Percentiles rank a stretch among this genome's conserved stretches.
Conservation (phyloP, 2,888 invertebrate species). For the Papilio elwesi region DNA sequence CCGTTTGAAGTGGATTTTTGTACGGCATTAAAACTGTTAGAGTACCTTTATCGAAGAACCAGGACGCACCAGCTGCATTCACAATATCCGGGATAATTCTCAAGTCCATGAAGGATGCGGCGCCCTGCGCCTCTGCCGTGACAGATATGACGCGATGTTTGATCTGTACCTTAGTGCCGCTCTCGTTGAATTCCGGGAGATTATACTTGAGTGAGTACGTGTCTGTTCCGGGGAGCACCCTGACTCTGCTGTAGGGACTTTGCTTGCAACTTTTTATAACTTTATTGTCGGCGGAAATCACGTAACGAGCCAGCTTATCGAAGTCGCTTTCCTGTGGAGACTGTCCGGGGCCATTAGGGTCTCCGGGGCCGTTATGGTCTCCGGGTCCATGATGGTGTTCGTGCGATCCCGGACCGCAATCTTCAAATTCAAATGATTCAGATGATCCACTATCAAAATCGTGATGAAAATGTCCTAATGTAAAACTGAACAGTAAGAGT, state of each 20-base stretch:
- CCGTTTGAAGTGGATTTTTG: slow-evolving; percentile 22
- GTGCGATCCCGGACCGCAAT: too few relatives aligned
- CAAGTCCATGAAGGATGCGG: slow-evolving; percentile 28
- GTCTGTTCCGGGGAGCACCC: slow-evolving; percentile 37
- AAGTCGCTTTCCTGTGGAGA: slow-evolving; percentile 40
- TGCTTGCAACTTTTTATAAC: slow-evolving; percentile 44
- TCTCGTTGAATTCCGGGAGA: slow-evolving; percentile 41
- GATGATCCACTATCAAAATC: slow-evolving; percentile 9
- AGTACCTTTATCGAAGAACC: slow-evolving; percentile 32
- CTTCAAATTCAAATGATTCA: too few relatives aligned
- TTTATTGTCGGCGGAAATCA: slow-evolving; percentile 42
- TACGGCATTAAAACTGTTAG: slow-evolving; percentile 20
- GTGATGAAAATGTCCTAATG: slow-evolving; percentile 17
- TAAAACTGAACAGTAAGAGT: slow-evolving; percentile 12
- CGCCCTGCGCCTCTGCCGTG: slow-evolving; percentile 1
- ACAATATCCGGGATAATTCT: slow-evolving; percentile 38
- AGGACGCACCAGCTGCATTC: slow-evolving; percentile 23
- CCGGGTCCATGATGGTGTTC: too few relatives aligned
- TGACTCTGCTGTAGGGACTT: slow-evolving; percentile 38
- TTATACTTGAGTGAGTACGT: slow-evolving; percentile 38
- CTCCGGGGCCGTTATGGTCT: too few relatives aligned
- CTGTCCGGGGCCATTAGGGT: too few relatives aligned
- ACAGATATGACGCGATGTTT: slow-evolving; percentile 29
- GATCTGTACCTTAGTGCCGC: slow-evolving; percentile 40
- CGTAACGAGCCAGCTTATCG: slow-evolving; percentile 41